Base-by-base conservation (phyloP, 2,888 invertebrate species). In the Leucophora obtusa region DNA sequence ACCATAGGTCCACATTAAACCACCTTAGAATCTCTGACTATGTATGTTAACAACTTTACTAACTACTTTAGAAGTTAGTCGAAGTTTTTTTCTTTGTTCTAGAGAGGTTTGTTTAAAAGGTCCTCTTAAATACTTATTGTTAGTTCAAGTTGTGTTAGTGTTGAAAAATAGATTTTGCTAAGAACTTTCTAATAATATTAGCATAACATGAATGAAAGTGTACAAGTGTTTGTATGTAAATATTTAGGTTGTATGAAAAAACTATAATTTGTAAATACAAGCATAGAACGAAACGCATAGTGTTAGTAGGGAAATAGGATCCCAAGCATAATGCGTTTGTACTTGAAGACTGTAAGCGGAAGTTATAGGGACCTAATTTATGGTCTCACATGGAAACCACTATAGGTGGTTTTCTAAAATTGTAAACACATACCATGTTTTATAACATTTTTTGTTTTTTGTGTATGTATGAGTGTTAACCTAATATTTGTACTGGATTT, bases 311-410 rank as follows among this genome's bases (percentile, higher is more conserved):
- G 50, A 62, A 54, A 14, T 51, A 47, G 68, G 47, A 53, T 69
- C 38, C 18, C 66, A 68, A 50, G 24, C 21, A 50, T 15, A 73
- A 70, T 79, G 74, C 74, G 79, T 74, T 71, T 70, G 56, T 18
- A n/a, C 85, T 84, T 84, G 84, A 85, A 66, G 47, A 54, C 58
- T 51, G 28, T 50, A 56, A 74, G 56, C 87, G 87, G 87, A 87
- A 87, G 85, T 82, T 82, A 85, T 83, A 85, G 86, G 85, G 28
- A 85, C 84, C 28, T 88, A 87, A 88, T 87, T 87, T 88, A 88
- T 87, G 88, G 88, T 85, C 86, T 84, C 82, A 82, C 81, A 77
- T 79, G 77, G 68, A 83, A 68, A 72, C 82, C 59, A 59, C 75
- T 54, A 59, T 56, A 47, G 47, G 14, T 51, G 70, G 56, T 82